Evolutionary conservation across 1,140 invertebrate genomes (phyloP), one percentile per base, ranked within the genome.

Genomic region (Zaprionus lachaisei): DNA sequence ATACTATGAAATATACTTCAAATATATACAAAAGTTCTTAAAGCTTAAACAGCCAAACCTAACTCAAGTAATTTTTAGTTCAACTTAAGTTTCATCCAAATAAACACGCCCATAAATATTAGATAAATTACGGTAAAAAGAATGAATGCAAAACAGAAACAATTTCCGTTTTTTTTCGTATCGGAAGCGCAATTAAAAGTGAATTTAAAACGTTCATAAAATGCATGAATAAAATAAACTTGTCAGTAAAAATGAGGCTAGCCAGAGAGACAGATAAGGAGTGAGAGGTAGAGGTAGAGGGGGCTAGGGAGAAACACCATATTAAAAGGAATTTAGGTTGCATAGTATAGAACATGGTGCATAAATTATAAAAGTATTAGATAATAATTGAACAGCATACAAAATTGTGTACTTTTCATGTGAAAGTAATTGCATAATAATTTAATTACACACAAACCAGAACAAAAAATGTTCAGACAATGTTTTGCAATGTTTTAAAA

Each of bases 131-230:
- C 57, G 15, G 41, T 12, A 68, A 54, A 11, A 55, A 28, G 15
- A 22, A 37, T 47, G 41, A 47, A 47, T n/a, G n/a, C 41, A 31
- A 55, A 17, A 26, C 24, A 34, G 31, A 44, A 31, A 11, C 51
- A 20, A 71, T 41, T 75, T 75, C 72, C 67, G 67, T 60, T 64
- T 51, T 71, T 71, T 71, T 71, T 64, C 54, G 72, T 71, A 69
- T 77, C 74, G 74, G 79, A 81, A 82, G 69, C 49, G 75, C 44
- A 66, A 69, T 70, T 69, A 54, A 71, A 75, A 24, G 31, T 56
- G 60, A 64, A 71, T 75, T 64, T 71, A 64, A 70, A 63, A 26
- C 28, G 37, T 57, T 38, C 51, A 63, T 56, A 57, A 75, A 71
- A 71, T 64, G 72, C 60, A 75, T 75, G 64, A 64, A 75, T 75